Percentiles rank a stretch among this genome's conserved stretches.
Evolutionary conservation across 2,113 vertebrate genomes (phyloP).

Genomic region (Dipodomys merriami): DNA sequence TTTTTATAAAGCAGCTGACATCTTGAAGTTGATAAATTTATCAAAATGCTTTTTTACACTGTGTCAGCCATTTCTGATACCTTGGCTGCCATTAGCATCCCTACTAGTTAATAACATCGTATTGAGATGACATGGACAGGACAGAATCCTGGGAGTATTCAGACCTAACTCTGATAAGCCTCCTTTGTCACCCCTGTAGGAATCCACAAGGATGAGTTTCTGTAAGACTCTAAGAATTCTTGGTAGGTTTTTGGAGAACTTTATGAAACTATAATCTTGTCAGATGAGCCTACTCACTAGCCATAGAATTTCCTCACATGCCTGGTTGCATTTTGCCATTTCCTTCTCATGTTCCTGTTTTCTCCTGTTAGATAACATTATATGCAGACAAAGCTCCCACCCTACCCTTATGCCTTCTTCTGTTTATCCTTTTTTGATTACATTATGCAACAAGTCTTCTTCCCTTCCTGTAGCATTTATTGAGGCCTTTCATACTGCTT

Average conservation of each 20-base stretch:
- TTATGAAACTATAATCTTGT: neutral
- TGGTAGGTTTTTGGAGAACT: neutral
- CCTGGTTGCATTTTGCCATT: neutral
- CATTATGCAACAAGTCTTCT: neutral
- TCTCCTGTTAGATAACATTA: neutral
- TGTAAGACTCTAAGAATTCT: neutral
- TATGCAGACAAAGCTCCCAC: neutral
- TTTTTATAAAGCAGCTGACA: constrained; percentile 27
- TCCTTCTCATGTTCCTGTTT: neutral
- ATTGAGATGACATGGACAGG: neutral
- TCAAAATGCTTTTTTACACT: neutral
- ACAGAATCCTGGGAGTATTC: neutral
- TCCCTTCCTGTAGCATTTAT: neutral
- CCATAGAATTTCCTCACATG: neutral
- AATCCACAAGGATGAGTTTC: neutral
- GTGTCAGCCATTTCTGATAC: neutral
- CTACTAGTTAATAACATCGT: neutral
- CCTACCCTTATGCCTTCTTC: neutral
- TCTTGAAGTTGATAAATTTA: constrained; percentile 6
- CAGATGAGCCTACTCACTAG: neutral
- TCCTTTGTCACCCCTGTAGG: neutral
- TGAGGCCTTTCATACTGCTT: neutral
- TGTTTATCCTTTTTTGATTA: neutral
- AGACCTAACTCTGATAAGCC: neutral
- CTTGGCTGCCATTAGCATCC: neutral